phyloP scores from a whole-genome alignment of 2,888 invertebrate genomes.

The Lithosia quadra region DNA sequence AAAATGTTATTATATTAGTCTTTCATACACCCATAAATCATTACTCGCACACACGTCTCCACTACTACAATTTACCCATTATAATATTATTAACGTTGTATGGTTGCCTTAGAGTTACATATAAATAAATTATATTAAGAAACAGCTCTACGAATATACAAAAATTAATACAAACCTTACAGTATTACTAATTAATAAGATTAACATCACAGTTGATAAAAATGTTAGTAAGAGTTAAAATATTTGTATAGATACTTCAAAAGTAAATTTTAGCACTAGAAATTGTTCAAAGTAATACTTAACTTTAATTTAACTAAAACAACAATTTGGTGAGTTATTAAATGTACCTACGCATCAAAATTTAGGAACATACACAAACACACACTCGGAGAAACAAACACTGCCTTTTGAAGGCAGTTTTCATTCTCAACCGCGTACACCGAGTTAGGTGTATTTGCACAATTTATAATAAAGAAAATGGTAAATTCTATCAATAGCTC shows the following conservation, averaged over 20 bases:
- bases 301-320: slow-evolving; percentile 67
- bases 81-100: slow-evolving; percentile 59
- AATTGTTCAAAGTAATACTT: slow-evolving; percentile 68
- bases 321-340: slow-evolving; percentile 82
- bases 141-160: slow-evolving; percentile 85
- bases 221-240: slow-evolving; percentile 81
- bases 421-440: slow-evolving; percentile 45
- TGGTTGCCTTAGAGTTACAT: slow-evolving; percentile 74
- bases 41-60: slow-evolving; percentile 15
- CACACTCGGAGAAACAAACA: slow-evolving; percentile 57
- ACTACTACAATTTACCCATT: slow-evolving; percentile 63
- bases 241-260: slow-evolving; percentile 72
- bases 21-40: slow-evolving; percentile 18
- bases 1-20: slow-evolving; percentile 23
- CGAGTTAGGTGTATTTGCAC: slow-evolving; percentile 33
- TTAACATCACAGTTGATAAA: slow-evolving; percentile 87
- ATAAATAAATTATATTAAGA: slow-evolving; percentile 86
- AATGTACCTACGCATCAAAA: slow-evolving; percentile 69
- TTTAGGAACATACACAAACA: slow-evolving; percentile 82
- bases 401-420: slow-evolving; percentile 73
- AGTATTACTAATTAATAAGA: slow-evolving; percentile 84
- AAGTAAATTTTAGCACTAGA: slow-evolving; percentile 73
- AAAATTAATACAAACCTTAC: slow-evolving; percentile 84
- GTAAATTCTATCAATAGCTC: slow-evolving; percentile 53
- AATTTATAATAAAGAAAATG: slow-evolving; percentile 44